Base-by-base conservation (phyloP, 2,888 invertebrate genomes). In the Lacanobia wlatinum region DNA sequence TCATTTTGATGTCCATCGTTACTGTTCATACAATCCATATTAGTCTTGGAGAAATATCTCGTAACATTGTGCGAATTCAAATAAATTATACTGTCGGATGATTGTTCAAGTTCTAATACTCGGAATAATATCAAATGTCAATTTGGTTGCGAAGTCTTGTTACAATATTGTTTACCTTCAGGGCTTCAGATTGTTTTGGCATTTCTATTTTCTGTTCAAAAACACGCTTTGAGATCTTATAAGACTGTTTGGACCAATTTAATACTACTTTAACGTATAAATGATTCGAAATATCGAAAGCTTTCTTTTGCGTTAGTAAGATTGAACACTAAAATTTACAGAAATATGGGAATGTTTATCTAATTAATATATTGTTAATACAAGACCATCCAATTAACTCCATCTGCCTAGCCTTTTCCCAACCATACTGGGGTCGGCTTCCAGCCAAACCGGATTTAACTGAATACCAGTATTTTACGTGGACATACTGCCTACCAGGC, bases 1-100 rank as follows among this genome's bases (percentile, higher is more conserved):
- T 96, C 71, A 91, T 90, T 87, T 97, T 94, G 71, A 97, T 90
- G 74, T 96, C 96, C 86, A 96, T 92, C 75, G 96, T 96, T 63
- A 94, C 97, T 97, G 87, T 18, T 72, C 8, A 59, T 21, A 62
- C 14, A 65, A 40, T 18, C n/a, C 9, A 48, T 46, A 34, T 43
- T 50, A 70, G 28, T 38, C 8, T 65, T 14, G 12, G 43, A 43
- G 7, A 14, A 78, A 62, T 18, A 46, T 70, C 34, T n/a, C 10
- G 34, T 12, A 62, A 48, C 12, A 46, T 46, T 38, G 14, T 53
- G 18, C 9, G 23, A 23, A 14, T 53, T 50, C 18, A 10, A 73
- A 58, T 55, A 60, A 60, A 76, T 53, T 43, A 60, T 60, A 52
- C 21, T 28, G 38, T 16, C 46, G 9, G 28, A 60, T 23, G 21